Evolutionary conservation across 2,888 invertebrate species (phyloP).

Genomic region (Oeneis ivallda): DNA sequence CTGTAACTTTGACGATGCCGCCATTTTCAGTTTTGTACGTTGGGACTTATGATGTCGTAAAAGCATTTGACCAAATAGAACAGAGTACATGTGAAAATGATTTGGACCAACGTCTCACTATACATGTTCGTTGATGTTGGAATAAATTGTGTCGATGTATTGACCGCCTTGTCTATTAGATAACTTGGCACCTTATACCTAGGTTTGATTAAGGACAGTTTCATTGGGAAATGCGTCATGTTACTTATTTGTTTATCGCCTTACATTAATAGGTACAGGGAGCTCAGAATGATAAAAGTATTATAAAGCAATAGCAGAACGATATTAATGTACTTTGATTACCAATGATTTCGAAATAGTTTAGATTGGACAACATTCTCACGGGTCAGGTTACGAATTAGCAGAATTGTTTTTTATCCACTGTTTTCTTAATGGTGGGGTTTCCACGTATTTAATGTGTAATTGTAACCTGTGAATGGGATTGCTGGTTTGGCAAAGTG

Average conservation of each 20-base stretch:
- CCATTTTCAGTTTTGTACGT: slow-evolving; percentile 18
- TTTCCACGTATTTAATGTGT: background rate
- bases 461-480: background rate
- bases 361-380: background rate
- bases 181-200: background rate
- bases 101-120: slow-evolving; percentile 51
- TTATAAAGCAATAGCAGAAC: background rate
- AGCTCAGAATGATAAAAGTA: background rate
- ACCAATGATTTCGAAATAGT: background rate
- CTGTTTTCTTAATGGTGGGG: background rate
- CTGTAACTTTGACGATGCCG: background rate
- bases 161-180: background rate
- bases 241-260: background rate
- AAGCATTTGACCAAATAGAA: slow-evolving; percentile 60
- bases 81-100: slow-evolving; percentile 56
- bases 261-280: background rate
- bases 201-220: background rate
- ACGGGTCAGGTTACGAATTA: background rate
- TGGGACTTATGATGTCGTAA: slow-evolving; percentile 55
- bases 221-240: background rate
- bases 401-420: background rate
- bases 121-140: slow-evolving; percentile 33
- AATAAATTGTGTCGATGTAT: slow-evolving; percentile 6
- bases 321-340: background rate
- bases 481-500: background rate